phyloP scores from a whole-genome alignment of 2,113 vertebrate species.

The Lepus timidus region DNA sequence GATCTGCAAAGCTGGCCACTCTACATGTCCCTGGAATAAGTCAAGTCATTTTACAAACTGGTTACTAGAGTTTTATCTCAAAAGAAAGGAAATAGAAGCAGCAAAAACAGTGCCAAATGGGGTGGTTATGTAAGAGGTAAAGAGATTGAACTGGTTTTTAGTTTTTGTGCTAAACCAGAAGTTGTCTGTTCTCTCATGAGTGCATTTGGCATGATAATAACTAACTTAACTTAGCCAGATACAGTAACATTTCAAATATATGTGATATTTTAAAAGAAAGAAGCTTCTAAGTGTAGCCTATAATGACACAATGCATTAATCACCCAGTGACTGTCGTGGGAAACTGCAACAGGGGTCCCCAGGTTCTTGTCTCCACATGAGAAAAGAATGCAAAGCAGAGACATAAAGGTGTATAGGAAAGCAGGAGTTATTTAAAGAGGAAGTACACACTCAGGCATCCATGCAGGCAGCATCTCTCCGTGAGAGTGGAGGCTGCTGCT shows the following conservation, averaged over 20 bases:
- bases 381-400: too few relatives aligned
- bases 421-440: too few relatives aligned
- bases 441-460: too few relatives aligned
- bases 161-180: slow-evolving; percentile 36
- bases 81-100: slow-evolving; percentile 41
- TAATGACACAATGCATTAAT: neutral
- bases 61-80: slow-evolving; percentile 59
- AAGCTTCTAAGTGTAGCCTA: neutral
- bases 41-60: slow-evolving; percentile 59
- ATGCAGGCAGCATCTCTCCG: too few relatives aligned
- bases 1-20: slow-evolving; percentile 53
- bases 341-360: too few relatives aligned
- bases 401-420: too few relatives aligned
- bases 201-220: slow-evolving; percentile 53
- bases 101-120: neutral
- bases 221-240: slow-evolving; percentile 33
- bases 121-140: slow-evolving; percentile 4
- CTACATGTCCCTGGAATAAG: slow-evolving; percentile 15
- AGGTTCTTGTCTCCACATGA: too few relatives aligned
- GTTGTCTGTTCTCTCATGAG: neutral
- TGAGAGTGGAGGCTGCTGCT: too few relatives aligned
- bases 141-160: neutral
- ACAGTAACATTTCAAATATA: slow-evolving; percentile 42
- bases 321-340: neutral
- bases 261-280: slow-evolving; percentile 40